phyloP scores from a whole-genome alignment of 2,113 vertebrate species.

The Pachycephala philippinensis region DNA sequence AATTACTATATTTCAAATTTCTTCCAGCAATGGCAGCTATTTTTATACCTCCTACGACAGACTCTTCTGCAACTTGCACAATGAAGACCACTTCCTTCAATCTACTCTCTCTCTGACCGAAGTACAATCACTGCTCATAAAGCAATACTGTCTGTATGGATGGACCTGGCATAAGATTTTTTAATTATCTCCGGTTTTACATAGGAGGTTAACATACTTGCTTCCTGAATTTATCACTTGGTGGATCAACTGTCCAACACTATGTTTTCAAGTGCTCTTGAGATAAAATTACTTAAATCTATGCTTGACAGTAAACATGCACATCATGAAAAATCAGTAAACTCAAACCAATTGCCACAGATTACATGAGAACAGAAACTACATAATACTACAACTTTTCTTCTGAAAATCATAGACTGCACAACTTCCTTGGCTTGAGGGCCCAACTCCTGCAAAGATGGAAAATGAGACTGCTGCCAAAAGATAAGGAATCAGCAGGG shows the following conservation, averaged over 20 bases:
- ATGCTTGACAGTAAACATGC: neutral
- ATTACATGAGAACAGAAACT: neutral
- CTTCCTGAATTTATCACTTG: neutral
- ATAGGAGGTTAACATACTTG: neutral
- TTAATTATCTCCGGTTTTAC: neutral
- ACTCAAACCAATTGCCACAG: neutral
- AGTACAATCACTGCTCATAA: neutral
- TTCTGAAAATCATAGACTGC: neutral
- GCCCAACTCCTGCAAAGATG: neutral
- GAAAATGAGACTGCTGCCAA: neutral
- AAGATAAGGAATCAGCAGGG: neutral
- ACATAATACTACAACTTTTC: neutral
- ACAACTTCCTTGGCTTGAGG: neutral
- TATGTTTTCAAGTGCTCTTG: neutral
- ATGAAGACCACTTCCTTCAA: neutral
- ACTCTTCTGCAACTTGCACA: neutral
- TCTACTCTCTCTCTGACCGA: neutral
- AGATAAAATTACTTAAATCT: neutral
- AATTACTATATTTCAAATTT: neutral
- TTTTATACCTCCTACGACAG: neutral
- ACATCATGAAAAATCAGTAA: rapidly evolving
- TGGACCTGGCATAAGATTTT: neutral
- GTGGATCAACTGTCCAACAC: neutral
- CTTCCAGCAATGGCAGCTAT: neutral
- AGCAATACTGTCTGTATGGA: neutral